Base-by-base conservation (phyloP, 2,113 vertebrate genomes). In the Oncorhynchus clarkii region DNA sequence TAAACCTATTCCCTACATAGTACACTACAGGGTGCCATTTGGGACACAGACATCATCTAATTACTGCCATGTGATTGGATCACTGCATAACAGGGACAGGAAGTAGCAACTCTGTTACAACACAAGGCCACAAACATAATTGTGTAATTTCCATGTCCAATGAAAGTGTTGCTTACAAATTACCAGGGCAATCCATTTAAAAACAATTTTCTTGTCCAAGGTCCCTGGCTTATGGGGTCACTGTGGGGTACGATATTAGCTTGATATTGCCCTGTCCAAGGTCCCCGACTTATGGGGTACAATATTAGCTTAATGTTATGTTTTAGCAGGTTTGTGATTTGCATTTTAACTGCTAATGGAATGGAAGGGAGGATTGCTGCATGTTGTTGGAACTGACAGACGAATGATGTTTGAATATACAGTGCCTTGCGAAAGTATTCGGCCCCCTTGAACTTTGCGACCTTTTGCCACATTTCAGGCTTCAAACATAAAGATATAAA, bases 101-200 rank as follows among this genome's bases (percentile, higher is more conserved):
- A 54, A 54, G 70, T 80, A 82, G 59, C 59, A 54, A 14, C 51
- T 54, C 51, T 5, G 16, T 18, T 54, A 54, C 51, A 54, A 4
- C 51, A 54, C 51, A 54, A 54, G 84, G 78, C 86, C 87, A 85
- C 87, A 83, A 89, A 87, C 84, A 84, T 85, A 89, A 91, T 87
- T 84, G 81, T 87, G 83, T 87, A 84, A 91, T 88, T 89, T 89
- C 87, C 86, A 84, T 88, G 88, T 88, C 87, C 86, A 88, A 90
- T 90, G 84, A 90, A 87, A 90, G 88, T 86, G 84, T 88, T 85
- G 86, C 88, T 90, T 88, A 85, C 87, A 91, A 90, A 89, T 90
- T 87, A 86, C 88, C 86, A 80, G 76, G 83, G 27, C 84, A 87
- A 90, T 88, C 85, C 87, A 85, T 88, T 90, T 89, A 88, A 86